Conservation (phyloP, 2,113 vertebrate genomes). For the Mus spicilegus region DNA sequence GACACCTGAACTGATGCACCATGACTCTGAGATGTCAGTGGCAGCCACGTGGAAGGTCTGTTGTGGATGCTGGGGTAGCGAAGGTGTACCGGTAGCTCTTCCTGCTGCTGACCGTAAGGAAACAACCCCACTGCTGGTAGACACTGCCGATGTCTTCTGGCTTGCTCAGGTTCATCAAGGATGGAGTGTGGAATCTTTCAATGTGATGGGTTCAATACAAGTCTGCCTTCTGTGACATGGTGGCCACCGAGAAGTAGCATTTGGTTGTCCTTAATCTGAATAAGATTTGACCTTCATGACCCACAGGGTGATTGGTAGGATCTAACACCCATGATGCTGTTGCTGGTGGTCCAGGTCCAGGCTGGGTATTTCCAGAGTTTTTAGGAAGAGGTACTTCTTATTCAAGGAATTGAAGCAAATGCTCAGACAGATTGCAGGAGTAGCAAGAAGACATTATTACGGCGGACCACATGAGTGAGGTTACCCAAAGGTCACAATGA, state of each 20-base stretch:
- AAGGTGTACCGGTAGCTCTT: fast-evolving
- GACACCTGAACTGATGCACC: not conserved
- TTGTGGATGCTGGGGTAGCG: not conserved
- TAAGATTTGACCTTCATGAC: not conserved
- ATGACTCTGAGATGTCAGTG: not conserved
- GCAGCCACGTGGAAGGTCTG: not conserved
- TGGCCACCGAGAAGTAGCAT: not conserved
- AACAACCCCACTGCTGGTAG: not conserved
- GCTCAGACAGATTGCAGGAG: not conserved
- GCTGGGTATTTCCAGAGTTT: not conserved
- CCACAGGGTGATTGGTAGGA: not conserved
- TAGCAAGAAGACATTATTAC: not conserved
- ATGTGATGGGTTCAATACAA: not conserved
- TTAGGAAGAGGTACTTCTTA: not conserved
- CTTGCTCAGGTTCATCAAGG: constrained; percentile 54
- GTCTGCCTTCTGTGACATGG: not conserved
- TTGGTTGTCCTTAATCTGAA: not conserved
- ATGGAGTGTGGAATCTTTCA: not conserved
- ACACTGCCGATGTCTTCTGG: not conserved
- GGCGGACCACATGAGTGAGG: not conserved
- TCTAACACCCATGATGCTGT: not conserved
- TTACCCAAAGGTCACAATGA: no score
- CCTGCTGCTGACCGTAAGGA: not conserved
- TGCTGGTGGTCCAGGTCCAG: not conserved
- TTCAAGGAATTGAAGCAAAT: not conserved